These are phyloP conservation scores for Nomada ruficornis DNA, from an alignment of 2,888 invertebrate species.

Conservation along the genomic window DNA sequence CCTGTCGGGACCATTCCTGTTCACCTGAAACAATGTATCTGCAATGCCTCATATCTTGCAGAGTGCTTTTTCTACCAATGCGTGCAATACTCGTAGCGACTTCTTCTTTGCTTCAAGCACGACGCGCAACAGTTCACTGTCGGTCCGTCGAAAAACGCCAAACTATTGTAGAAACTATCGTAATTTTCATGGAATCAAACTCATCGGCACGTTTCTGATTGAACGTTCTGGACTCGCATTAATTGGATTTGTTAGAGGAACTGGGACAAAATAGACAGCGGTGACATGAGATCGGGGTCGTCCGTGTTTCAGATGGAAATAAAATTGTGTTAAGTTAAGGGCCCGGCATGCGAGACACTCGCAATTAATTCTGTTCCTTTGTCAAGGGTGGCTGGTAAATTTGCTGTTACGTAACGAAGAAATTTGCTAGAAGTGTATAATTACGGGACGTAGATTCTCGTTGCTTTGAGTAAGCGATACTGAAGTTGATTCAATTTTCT, in stretches of 20 bases:
- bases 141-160: no score
- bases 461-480: neutral
- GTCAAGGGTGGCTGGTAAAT: neutral
- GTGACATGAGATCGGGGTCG: no score
- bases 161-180: neutral
- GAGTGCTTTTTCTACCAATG: conserved; percentile 10
- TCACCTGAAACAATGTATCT: conserved; percentile 14
- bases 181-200: neutral
- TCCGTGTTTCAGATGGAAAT: neutral
- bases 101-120: neutral
- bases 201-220: conserved; percentile 44
- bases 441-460: neutral
- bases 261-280: neutral
- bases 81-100: conserved; percentile 22
- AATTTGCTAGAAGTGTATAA: neutral
- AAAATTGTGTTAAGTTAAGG: conserved; percentile 1
- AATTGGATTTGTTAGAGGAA: conserved; percentile 46
- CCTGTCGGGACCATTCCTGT: conserved; percentile 37
- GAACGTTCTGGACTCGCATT: conserved; percentile 37
- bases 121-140: conserved; percentile 17
- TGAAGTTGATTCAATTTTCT: neutral
- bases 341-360: neutral
- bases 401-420: neutral
- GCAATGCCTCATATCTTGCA: conserved; percentile 3
- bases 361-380: conserved; percentile 7